Percentiles rank a stretch among this genome's conserved stretches.
These are phyloP conservation scores for Enteromius radiatus DNA, from an alignment of 2,797 vertebrate species.

Conservation along the genomic window DNA sequence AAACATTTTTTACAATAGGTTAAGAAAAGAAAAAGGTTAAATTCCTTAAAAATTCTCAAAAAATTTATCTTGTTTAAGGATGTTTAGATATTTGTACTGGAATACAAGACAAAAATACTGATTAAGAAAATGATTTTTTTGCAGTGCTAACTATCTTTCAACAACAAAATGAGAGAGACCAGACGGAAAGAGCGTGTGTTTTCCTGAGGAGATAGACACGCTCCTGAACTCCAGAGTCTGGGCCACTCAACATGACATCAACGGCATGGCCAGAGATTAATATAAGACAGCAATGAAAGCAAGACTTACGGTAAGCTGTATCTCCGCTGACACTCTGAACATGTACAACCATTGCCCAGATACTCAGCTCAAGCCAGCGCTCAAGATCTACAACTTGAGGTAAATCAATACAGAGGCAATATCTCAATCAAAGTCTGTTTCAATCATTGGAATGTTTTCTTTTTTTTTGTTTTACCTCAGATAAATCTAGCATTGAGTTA, in stretches of 20 bases:
- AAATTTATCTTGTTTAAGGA: slow-evolving; percentile 11
- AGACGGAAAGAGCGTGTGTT: slow-evolving; percentile 82
- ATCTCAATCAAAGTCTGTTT: slow-evolving; percentile 35
- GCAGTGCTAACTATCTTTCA: slow-evolving; percentile 80
- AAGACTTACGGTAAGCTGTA: slow-evolving; percentile 58
- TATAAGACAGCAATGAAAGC: slow-evolving; percentile 71
- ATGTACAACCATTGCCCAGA: slow-evolving; percentile 24
- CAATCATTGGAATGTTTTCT: slow-evolving; percentile 30
- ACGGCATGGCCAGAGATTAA: slow-evolving; percentile 74
- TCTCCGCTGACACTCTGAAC: slow-evolving; percentile 41
- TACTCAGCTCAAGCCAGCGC: slow-evolving; percentile 4
- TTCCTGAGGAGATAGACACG: slow-evolving; percentile 82
- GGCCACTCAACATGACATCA: slow-evolving; percentile 77
- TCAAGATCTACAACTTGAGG: slow-evolving; percentile 23
- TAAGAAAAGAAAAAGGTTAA: not conserved
- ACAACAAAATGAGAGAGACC: slow-evolving; percentile 80
- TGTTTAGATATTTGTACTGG: slow-evolving; percentile 21
- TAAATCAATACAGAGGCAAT: slow-evolving; percentile 40
- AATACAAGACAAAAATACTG: slow-evolving; percentile 9
- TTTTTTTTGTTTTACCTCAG: slow-evolving; percentile 8
- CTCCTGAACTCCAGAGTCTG: slow-evolving; percentile 73
- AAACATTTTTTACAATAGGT: not conserved
- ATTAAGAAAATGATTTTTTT: slow-evolving; percentile 59
- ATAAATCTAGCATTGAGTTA: slow-evolving; percentile 21
- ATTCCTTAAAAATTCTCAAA: not conserved